These are phyloP conservation scores for Caenorhabditis becei DNA, from an alignment of 2,888 invertebrate species.

Conservation along the genomic window DNA sequence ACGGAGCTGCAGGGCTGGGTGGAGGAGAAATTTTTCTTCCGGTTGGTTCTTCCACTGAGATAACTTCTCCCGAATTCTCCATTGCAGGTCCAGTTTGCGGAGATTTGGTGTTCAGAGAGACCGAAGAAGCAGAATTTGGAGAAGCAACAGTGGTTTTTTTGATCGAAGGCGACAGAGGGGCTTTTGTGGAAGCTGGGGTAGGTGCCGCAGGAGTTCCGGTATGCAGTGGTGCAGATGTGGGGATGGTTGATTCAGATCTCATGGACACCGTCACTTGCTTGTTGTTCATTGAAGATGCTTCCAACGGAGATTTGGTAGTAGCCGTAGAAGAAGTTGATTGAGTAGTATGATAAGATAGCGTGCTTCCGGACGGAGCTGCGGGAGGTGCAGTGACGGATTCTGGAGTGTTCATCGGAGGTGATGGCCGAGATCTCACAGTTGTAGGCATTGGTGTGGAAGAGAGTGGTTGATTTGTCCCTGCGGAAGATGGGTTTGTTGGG, in stretches of 20 bases:
- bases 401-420: not conserved
- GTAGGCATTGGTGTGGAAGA: conserved; percentile 4
- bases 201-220: not conserved
- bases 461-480: conserved; percentile 3
- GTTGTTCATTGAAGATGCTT: too few relatives aligned
- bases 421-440: not conserved
- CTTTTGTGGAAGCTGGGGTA: not conserved
- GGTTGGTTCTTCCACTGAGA: conserved; percentile 37
- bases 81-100: conserved; percentile 38
- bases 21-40: conserved; percentile 12
- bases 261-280: too few relatives aligned
- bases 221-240: too few relatives aligned
- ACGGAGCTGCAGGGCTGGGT: not conserved
- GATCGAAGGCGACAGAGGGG: too few relatives aligned
- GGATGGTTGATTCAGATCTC: too few relatives aligned
- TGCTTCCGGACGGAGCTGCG: too few relatives aligned
- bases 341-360: too few relatives aligned
- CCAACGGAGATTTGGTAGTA: too few relatives aligned
- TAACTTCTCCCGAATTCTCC: conserved; percentile 49
- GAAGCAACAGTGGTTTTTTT: not conserved
- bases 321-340: too few relatives aligned
- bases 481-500: not conserved
- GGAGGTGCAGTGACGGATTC: not conserved
- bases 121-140: not conserved
- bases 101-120: conserved; percentile 27